Base-by-base conservation (phyloP, 2,113 vertebrate species). In the Lamprologus ornatipinnis region DNA sequence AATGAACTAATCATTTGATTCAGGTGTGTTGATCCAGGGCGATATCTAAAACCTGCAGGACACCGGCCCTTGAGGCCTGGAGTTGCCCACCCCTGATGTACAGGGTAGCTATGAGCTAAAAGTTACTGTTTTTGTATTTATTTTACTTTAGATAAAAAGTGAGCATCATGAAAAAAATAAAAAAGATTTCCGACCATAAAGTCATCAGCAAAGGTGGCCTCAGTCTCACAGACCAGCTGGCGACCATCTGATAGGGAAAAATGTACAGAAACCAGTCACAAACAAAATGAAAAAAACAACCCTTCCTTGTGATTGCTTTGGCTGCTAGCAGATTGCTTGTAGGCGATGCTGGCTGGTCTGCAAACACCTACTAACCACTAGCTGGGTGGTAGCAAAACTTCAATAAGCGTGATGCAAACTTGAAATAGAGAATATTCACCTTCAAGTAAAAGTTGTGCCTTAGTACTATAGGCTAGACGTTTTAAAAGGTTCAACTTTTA, bases 1-100 rank as follows among this genome's bases (percentile, higher is more conserved):
- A 26, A 26, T 14, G 23, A 57, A 57, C 12, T 14, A 26, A 57
- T 57, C 6, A 5, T 26, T 0, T 0, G 23, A 57, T 57, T 57
- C 54, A 55, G 53, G 53, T 54, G 51, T 21, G 1, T 54, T 54
- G 51, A 54, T 0, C 51, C n/a, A 4, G n/a, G 51, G 10, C 12
- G 51, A 6, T 0, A 21, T 54, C 53, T 54, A 54, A 54, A 54
- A 54, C 53, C 53, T 54, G 53, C 21, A 55, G 12, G 54, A 14
- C 0, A 57, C 54, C 0, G 0, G 54, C 54, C 13, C 54, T 57
- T 0, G 23, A 57, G 23, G 13, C 4, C 55, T 15, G 2, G 55
- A 28, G 55, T 57, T 1, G 55, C 23, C 55, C 55, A 28, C 0
- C 55, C 23, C 55, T 21, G n/a, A 9, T 4, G 12, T 70, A 15